Conservation (phyloP, 2,797 vertebrate genomes). For the Pangasius larnaudii region DNA sequence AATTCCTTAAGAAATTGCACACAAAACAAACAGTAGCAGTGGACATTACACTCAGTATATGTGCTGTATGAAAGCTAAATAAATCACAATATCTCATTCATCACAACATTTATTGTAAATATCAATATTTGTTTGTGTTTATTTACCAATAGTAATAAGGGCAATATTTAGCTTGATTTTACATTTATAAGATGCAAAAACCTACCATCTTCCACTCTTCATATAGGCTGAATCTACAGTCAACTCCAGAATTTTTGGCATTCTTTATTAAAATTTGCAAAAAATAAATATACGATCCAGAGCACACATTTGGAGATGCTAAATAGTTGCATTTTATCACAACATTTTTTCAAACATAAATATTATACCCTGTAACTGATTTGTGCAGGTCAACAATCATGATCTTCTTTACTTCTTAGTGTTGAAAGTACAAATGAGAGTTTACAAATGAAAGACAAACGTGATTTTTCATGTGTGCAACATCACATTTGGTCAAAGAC, state of each 20-base stretch:
- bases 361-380: background rate
- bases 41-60: background rate
- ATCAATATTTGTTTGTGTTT: background rate
- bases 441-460: background rate
- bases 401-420: background rate
- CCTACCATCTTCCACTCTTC: background rate
- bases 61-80: background rate
- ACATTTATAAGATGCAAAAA: background rate
- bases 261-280: background rate
- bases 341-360: background rate
- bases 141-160: background rate
- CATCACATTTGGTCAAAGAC: background rate
- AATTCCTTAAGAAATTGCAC: background rate
- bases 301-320: background rate
- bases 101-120: background rate
- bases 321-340: background rate
- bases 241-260: background rate
- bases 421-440: background rate
- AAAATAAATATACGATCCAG: background rate
- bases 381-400: background rate
- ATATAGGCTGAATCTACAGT: background rate
- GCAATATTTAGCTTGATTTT: background rate
- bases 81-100: background rate
- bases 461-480: background rate
- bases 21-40: background rate